Evolutionary conservation across 2,797 vertebrate species (phyloP).

Genomic region (Monodelphis domestica): DNA sequence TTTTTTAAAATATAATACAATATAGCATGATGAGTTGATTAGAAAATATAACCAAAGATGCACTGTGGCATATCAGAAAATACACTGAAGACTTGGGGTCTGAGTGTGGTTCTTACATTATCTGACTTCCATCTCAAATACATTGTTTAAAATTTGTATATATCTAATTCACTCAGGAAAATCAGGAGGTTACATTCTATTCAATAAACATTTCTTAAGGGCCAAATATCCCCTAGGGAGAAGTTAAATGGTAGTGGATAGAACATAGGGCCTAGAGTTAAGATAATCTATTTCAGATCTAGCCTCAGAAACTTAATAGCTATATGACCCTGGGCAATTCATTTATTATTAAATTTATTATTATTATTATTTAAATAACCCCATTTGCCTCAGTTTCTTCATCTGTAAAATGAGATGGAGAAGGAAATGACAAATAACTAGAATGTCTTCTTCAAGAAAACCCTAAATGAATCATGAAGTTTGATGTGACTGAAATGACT

Average conservation of each 20-base stretch:
- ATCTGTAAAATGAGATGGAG: neutral
- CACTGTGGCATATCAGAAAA: neutral
- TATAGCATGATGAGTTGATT: neutral
- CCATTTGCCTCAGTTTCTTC: neutral
- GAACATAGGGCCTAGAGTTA: neutral
- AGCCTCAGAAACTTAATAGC: neutral
- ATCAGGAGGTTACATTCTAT: neutral
- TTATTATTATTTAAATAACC: no score
- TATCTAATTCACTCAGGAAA: neutral
- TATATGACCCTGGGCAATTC: neutral
- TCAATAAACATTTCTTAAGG: neutral
- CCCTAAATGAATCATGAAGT: neutral
- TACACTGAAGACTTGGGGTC: neutral
- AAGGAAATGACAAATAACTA: neutral
- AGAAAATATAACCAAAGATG: neutral
- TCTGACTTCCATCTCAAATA: neutral
- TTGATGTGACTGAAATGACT: neutral
- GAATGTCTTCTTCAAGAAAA: neutral
- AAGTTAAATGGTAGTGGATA: neutral
- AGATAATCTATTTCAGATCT: neutral
- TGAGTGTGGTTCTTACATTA: neutral
- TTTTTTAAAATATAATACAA: neutral
- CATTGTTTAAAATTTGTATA: neutral
- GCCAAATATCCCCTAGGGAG: neutral
- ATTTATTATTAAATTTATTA: no score